Evolutionary conservation across 2,113 vertebrate genomes (phyloP), one percentile per base, ranked within the genome.

Genomic region (Onychostruthus taczanowskii): DNA sequence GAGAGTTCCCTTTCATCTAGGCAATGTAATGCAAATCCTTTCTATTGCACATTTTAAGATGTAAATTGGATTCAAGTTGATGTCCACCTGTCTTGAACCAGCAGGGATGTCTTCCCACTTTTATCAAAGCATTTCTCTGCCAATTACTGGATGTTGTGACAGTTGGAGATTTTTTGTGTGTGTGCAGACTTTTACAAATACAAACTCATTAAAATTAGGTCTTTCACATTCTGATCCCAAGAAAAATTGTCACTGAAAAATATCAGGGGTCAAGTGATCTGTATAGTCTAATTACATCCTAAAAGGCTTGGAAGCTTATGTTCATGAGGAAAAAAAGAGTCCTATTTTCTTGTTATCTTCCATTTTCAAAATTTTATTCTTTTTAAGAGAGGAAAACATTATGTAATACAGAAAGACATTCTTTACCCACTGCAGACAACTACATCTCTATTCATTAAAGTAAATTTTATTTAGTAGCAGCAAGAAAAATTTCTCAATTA

Each of bases 1-100:
- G 91, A 94, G 67, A 92, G 80, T 46, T 91, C 58, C 24, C 89
- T 96, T 97, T 96, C 68, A 95, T 93, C 58, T 81, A 90, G 61
- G 85, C 80, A 87, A 21, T 89, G 76, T 94, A 88, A 96, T 86
- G 86, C 74, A 95, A 92, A 93, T 82, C 77, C 76, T 93, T 80
- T 91, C 76, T 90, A 61, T 94, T 94, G 80, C 39, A 21, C 88
- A 91, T 91, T 97, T 93, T 94, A 96, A 93, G 85, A 91, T 95
- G 84, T 67, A 96, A 96, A 96, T 96, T 96, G 93, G 93, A 96
- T 96, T 95, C 95, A 94, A 97, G 94, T 89, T 95, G 95, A 96
- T 96, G 93, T 93, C 95, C 96, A 97, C 95, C 93, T 97, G 94
- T 95, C 96, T 97, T 96, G 88, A 97, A 96, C 86, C 95, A 97